phyloP scores from a whole-genome alignment of 2,797 vertebrate genomes.

The Sarcophilus harrisii region DNA sequence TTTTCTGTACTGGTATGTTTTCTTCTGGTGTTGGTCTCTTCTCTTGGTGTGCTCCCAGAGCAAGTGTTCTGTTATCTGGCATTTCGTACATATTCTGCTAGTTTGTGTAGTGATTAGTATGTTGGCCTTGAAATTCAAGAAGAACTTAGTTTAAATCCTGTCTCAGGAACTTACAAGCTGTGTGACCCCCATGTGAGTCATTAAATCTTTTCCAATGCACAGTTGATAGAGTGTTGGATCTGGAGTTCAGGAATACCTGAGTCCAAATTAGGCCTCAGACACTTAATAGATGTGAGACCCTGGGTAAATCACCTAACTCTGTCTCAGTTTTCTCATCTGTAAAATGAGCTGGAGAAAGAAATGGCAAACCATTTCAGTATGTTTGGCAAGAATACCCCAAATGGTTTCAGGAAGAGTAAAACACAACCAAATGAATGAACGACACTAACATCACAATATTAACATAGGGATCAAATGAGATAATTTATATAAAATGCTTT shows the following conservation, averaged over 20 bases:
- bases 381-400: neutral
- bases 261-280: neutral
- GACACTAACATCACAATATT: neutral
- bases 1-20: neutral
- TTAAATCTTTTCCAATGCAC: neutral
- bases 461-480: too few species aligned
- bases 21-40: neutral
- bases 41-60: neutral
- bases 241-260: neutral
- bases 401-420: neutral
- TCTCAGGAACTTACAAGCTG: neutral
- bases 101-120: neutral
- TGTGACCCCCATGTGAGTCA: neutral
- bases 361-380: too few species aligned
- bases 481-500: neutral
- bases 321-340: too few species aligned
- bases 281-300: neutral
- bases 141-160: neutral
- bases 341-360: too few species aligned
- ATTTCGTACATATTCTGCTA: neutral
- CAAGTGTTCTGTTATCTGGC: neutral
- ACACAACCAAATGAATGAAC: neutral
- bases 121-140: neutral
- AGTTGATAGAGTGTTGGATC: too few species aligned
- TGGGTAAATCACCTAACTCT: neutral